Conservation (phyloP, 2,888 invertebrate species). For the Melanchra persicariae region DNA sequence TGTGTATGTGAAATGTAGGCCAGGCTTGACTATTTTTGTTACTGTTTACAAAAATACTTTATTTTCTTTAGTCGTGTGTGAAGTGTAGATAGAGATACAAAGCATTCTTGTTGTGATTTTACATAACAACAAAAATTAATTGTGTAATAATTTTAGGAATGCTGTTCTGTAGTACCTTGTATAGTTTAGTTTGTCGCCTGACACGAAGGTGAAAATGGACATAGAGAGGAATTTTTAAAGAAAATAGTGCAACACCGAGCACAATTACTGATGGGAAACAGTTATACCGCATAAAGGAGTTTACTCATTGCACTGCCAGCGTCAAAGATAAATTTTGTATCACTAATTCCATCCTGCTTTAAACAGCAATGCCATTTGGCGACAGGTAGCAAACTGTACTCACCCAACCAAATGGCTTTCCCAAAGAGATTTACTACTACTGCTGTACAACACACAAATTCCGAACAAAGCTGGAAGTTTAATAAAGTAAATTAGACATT, state of each 20-base stretch:
- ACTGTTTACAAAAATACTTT: background rate
- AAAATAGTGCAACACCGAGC: background rate
- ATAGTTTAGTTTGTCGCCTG: too few species aligned
- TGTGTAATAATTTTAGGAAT: background rate
- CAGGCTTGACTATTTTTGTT: slow-evolving; percentile 1
- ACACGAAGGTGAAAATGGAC: too few species aligned
- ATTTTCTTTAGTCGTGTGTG: slow-evolving; percentile 2
- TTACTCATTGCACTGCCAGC: background rate
- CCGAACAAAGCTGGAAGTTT: slow-evolving; percentile 24
- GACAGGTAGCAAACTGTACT: background rate
- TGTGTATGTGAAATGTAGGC: slow-evolving; percentile 28
- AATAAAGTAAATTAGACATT: slow-evolving; percentile 37
- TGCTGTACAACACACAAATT: background rate
- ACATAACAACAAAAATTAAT: background rate
- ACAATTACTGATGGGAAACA: background rate
- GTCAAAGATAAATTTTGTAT: background rate
- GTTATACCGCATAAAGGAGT: background rate
- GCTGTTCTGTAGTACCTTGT: background rate
- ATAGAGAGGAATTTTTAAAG: background rate
- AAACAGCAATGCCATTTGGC: background rate
- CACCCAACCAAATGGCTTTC: background rate
- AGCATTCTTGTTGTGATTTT: background rate
- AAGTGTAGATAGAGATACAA: background rate
- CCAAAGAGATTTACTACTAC: background rate
- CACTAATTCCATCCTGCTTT: background rate